These are phyloP conservation scores for Aricia artaxerxes DNA, from an alignment of 2,888 invertebrate genomes.

Conservation along the genomic window DNA sequence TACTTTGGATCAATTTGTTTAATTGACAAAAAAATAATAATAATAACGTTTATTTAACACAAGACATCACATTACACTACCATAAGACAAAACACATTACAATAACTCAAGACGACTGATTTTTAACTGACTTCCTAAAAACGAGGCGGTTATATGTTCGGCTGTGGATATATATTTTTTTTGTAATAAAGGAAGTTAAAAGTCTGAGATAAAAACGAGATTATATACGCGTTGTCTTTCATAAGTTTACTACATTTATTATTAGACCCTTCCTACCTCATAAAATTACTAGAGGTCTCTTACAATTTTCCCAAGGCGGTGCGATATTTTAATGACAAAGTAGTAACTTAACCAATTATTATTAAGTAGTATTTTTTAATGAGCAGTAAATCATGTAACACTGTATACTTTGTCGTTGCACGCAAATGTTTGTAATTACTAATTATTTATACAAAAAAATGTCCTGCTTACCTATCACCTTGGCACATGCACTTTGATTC, in stretches of 20 bases:
- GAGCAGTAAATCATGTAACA: not conserved
- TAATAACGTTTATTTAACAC: no score
- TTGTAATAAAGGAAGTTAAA: no score
- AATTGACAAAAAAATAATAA: no score
- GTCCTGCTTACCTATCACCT: constrained; percentile 3
- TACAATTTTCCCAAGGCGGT: not conserved
- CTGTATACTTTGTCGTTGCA: not conserved
- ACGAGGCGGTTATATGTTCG: no score
- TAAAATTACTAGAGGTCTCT: not conserved
- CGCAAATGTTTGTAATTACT: not conserved
- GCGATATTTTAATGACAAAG: not conserved
- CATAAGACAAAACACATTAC: no score
- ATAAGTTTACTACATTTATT: no score
- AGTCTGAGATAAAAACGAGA: no score
- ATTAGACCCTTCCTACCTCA: not conserved
- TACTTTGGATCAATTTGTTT: no score
- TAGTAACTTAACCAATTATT: not conserved
- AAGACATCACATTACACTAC: no score
- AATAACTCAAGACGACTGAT: no score
- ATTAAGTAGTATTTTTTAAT: not conserved
- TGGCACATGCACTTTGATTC: not conserved
- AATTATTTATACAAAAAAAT: not conserved
- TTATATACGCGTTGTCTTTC: not conserved
- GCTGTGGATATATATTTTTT: no score
- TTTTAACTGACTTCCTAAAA: no score